Evolutionary conservation across 2,113 vertebrate species (phyloP).

Genomic region (Brachyhypopomus occidentalis): DNA sequence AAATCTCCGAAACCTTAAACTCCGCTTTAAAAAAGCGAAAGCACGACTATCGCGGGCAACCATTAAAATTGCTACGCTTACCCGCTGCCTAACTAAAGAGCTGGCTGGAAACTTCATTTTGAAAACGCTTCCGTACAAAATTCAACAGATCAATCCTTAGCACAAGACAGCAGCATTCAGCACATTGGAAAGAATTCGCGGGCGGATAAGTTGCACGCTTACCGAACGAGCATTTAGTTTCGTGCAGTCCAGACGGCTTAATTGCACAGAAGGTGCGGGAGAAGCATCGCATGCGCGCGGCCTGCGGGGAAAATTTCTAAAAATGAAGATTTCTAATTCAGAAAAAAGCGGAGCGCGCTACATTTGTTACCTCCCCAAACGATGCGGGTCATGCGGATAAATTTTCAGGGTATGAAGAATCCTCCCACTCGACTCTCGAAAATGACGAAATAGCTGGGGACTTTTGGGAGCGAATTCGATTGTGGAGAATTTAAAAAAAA

Average conservation of each 20-base stretch:
- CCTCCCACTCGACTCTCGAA: constrained; percentile 31
- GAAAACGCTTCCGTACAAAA: constrained; percentile 42
- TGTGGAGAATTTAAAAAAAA: no score
- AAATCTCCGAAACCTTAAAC: neutral
- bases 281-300: constrained; percentile 46
- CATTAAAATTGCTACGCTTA: neutral
- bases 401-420: constrained; percentile 51
- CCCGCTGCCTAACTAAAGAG: neutral
- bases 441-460: constrained; percentile 34
- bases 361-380: constrained; percentile 72
- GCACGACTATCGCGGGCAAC: neutral
- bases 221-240: no score
- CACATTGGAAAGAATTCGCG: no score
- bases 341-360: constrained; percentile 40
- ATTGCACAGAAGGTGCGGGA: neutral
- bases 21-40: neutral
- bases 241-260: no score
- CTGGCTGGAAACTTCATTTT: constrained; percentile 65
- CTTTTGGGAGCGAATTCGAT: no score
- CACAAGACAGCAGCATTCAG: no score
- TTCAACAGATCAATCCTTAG: no score
- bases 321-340: constrained; percentile 60
- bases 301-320: constrained; percentile 48
- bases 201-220: no score
- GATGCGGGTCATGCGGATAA: constrained; percentile 72